These are phyloP conservation scores for Hirudo medicinalis DNA, from an alignment of 1,140 invertebrate species.

Conservation along the genomic window DNA sequence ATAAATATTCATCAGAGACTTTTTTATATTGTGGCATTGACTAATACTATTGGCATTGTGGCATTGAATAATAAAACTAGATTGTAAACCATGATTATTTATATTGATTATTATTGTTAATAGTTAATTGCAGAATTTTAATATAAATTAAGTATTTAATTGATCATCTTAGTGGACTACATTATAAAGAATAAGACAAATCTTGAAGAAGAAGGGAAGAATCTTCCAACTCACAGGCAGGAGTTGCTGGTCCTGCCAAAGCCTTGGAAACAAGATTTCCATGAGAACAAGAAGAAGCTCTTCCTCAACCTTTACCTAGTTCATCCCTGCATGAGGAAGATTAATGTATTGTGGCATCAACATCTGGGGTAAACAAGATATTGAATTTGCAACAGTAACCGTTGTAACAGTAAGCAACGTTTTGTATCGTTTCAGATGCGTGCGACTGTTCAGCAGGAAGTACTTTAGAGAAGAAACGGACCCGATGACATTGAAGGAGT, in stretches of 20 bases:
- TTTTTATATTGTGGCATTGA: neutral
- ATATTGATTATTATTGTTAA: no score
- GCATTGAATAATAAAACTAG: no score
- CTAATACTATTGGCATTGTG: neutral
- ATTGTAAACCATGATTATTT: no score
- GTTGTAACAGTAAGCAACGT: neutral
- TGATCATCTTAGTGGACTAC: neutral
- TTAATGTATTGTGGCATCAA: conserved; percentile 1
- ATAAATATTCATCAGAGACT: no score
- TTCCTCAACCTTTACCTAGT: neutral
- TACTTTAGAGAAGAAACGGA: neutral
- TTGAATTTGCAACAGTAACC: neutral
- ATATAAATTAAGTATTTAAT: neutral
- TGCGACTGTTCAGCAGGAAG: neutral
- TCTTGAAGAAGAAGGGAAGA: neutral
- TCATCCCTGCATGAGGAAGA: conserved; percentile 1
- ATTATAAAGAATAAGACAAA: neutral
- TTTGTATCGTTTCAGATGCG: neutral
- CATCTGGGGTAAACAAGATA: neutral
- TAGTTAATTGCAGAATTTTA: no score
- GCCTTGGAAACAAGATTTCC: conserved; percentile 48
- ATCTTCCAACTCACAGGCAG: conserved; percentile 32
- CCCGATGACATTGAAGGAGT: neutral
- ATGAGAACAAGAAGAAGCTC: conserved; percentile 49
- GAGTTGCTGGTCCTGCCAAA: conserved; percentile 54